Base-by-base conservation (phyloP, 2,113 vertebrate species). In the Nycticebus coucang region DNA sequence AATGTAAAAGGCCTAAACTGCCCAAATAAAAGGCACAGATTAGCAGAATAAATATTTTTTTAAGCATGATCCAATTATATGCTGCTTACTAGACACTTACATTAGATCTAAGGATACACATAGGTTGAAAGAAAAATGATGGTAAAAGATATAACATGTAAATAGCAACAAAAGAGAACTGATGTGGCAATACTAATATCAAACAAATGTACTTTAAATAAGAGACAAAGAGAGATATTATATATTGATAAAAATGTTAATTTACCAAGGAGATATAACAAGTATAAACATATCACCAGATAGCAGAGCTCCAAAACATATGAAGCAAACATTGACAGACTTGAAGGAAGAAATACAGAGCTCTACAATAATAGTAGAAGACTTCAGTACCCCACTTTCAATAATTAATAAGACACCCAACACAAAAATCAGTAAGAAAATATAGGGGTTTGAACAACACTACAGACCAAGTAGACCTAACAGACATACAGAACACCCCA, bases 381-480 rank as follows among this genome's bases (percentile, higher is more conserved):
- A 87, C 35, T 95, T 83, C 30, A 64, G 14, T n/a, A 28, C 26
- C n/a, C 2, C 13, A 18, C 22, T 80, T 84, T 91, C 8, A 94
- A 45, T 33, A 85, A 85, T 75, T 50, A 18, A 21, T 53, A 62
- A 96, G n/a, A 82, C 45, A 77, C 68, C n/a, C 72, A 89, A 89
- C 4, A 75, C 6, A 95, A 94, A 94, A 35, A 64, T 55, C n/a
- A 75, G 18, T 79, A 62, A 94, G 22, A 77, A 94, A 85, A 81
- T 2, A 81, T 22, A 94, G n/a, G n/a, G 45, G 60, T n/a, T 79
- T 80, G 60, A 92, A 79, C 33, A 90, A 77, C 53, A 74, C 30
- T 64, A 62, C 37, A 92, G 74, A 94, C 17, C 75, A 80, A 74
- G 0, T 75, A 78, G 10, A 72, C 10, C 64, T 75, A 57, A 41